phyloP scores from a whole-genome alignment of 2,113 vertebrate genomes.

The Brachirus orientalis region DNA sequence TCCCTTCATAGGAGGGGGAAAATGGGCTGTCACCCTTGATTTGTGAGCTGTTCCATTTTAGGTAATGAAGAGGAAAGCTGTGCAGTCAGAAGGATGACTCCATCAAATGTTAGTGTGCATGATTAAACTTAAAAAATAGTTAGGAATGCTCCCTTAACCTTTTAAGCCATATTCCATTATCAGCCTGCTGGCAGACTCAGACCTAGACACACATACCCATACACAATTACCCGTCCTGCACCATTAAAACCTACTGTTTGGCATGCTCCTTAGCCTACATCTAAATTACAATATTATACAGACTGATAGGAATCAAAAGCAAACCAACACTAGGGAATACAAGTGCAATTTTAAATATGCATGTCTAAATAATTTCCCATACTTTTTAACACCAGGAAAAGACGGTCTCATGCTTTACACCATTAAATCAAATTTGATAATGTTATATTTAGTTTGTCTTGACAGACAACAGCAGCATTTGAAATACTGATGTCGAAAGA shows the following conservation, averaged over 20 bases:
- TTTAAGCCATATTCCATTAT: conserved; percentile 68
- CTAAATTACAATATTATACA: conserved; percentile 39
- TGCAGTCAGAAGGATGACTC: conserved; percentile 41
- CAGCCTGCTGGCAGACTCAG: conserved; percentile 26
- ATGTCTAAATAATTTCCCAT: conserved; percentile 32
- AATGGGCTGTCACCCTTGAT: conserved; percentile 75
- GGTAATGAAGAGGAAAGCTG: conserved; percentile 71
- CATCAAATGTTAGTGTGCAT: conserved; percentile 61
- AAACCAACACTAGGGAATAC: conserved; percentile 25
- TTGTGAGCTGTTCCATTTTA: conserved; percentile 73
- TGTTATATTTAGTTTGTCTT: background rate
- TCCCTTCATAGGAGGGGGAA: conserved; percentile 55
- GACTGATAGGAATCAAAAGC: conserved; percentile 52
- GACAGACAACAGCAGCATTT: background rate
- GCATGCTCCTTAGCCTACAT: conserved; percentile 8
- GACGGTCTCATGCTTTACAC: background rate
- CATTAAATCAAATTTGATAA: background rate
- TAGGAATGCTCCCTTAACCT: conserved; percentile 68
- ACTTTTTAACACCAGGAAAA: background rate
- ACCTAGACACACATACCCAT: background rate
- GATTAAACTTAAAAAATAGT: conserved; percentile 73
- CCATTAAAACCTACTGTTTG: conserved; percentile 29
- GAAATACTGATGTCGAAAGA: too few species aligned
- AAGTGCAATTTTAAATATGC: conserved; percentile 41
- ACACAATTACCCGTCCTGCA: background rate